Conservation (phyloP, 1,140 invertebrate genomes). For the Choristoneura fumiferana region DNA sequence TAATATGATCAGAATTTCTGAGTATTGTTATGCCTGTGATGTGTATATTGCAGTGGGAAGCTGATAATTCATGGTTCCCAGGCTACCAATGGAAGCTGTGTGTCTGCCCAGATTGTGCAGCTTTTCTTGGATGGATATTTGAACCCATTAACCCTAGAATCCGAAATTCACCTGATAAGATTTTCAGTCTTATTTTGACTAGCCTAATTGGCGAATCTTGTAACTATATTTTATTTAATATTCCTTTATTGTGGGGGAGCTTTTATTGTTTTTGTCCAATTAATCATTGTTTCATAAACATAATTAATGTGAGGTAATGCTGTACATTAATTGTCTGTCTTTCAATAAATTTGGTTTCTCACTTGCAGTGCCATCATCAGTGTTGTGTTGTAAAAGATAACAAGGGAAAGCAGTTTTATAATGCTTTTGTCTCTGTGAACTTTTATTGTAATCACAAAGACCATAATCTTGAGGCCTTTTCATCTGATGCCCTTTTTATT, state of each 20-base stretch:
- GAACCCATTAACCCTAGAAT: conserved; percentile 35
- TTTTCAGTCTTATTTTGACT: conserved; percentile 55
- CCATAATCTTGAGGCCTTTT: no score
- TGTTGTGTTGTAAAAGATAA: no score
- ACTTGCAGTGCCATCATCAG: no score
- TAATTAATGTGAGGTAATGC: not conserved
- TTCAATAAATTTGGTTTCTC: no score
- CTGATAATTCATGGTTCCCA: conserved; percentile 60
- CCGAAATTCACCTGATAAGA: conserved; percentile 33
- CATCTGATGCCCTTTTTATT: no score
- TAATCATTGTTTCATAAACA: conserved; percentile 11
- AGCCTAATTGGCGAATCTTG: conserved; percentile 56
- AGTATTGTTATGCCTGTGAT: not conserved
- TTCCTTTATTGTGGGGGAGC: not conserved
- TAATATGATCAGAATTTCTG: not conserved
- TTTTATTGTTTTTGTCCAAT: not conserved
- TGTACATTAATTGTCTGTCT: not conserved
- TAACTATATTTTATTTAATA: conserved; percentile 41
- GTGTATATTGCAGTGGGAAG: conserved; percentile 52
- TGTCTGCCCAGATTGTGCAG: conserved; percentile 56
- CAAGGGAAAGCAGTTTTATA: no score
- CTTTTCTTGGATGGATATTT: conserved; percentile 58
- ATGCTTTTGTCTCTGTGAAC: no score
- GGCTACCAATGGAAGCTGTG: conserved; percentile 59
- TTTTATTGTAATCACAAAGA: no score